Percentiles rank a stretch among this genome's conserved stretches.
Evolutionary conservation across 2,888 invertebrate genomes (phyloP).

Genomic region (Drosophila cracens): DNA sequence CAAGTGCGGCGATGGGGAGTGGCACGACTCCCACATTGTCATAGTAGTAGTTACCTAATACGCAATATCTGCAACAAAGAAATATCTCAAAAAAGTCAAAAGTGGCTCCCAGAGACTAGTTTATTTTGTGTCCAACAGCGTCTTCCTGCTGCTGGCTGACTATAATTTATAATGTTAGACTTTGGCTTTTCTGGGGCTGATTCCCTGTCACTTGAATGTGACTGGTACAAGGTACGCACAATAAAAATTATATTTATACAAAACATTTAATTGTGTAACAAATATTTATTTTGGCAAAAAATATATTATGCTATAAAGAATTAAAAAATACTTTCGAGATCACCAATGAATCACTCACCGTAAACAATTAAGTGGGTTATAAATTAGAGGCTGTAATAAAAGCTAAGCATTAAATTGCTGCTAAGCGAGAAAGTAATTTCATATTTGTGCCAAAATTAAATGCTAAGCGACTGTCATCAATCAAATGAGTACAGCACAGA

Average conservation of each 20-base stretch:
- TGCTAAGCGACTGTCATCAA: background rate
- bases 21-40: background rate
- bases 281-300: background rate
- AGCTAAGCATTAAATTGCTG: background rate
- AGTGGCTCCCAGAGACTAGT: background rate
- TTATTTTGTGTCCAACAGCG: background rate
- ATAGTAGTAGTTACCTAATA: slow-evolving; percentile 1
- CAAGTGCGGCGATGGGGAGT: background rate
- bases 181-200: background rate
- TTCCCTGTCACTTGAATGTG: slow-evolving; percentile 31
- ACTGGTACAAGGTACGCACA: slow-evolving; percentile 71
- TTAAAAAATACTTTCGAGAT: background rate
- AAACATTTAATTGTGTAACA: slow-evolving; percentile 30
- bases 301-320: background rate
- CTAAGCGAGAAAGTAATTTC: background rate
- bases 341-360: background rate
- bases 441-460: slow-evolving; percentile 2
- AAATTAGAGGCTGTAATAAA: background rate
- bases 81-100: background rate
- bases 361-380: background rate
- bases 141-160: slow-evolving; percentile 2
- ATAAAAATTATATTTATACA: slow-evolving; percentile 78
- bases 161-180: slow-evolving; percentile 31
- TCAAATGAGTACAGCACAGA: background rate
- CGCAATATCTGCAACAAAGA: background rate